These are phyloP conservation scores for Cherax destructor DNA, from an alignment of 1,140 invertebrate species.

Conservation along the genomic window DNA sequence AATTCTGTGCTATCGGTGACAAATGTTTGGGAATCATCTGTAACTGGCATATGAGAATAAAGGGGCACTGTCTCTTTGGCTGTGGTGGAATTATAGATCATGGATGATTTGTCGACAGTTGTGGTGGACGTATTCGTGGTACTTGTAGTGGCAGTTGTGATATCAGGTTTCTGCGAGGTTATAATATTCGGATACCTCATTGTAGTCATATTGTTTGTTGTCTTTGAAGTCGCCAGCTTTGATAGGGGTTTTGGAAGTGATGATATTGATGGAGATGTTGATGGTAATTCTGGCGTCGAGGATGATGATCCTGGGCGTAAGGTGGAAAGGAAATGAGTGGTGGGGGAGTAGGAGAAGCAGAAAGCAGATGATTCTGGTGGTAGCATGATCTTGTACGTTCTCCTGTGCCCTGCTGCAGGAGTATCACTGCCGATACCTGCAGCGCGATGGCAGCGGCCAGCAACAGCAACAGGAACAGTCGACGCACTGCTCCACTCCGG, in stretches of 20 bases:
- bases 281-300: not conserved
- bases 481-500: conserved; percentile 43
- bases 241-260: not conserved
- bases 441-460: conserved; percentile 3
- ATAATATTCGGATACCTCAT: not conserved
- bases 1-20: not conserved
- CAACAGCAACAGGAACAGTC: conserved; percentile 39
- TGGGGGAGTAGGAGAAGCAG: not conserved
- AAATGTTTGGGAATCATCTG: not conserved
- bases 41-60: not conserved
- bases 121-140: not conserved
- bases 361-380: not conserved
- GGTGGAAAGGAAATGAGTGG: not conserved
- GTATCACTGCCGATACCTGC: conserved; percentile 16
- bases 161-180: not conserved
- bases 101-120: not conserved
- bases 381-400: not conserved
- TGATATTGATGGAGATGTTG: not conserved
- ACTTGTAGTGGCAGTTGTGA: not conserved
- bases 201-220: not conserved
- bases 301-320: not conserved
- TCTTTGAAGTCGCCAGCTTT: not conserved
- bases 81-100: not conserved
- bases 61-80: not conserved
- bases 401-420: not conserved